Base-by-base conservation (phyloP, 2,797 vertebrate species). In the Galagoides demidoff region DNA sequence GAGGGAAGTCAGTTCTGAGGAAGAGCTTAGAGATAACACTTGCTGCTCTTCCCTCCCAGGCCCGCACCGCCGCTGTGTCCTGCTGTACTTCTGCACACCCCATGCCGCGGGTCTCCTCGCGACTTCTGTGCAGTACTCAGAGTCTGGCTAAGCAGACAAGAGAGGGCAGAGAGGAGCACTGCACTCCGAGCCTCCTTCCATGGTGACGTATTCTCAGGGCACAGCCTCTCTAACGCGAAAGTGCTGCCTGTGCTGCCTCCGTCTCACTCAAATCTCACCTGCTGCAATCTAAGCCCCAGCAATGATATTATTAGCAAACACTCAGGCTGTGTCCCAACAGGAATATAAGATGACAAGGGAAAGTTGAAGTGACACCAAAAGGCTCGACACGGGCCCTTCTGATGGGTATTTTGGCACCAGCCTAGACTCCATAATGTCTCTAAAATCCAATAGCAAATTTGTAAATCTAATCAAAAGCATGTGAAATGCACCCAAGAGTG, bases 391-490 rank as follows among this genome's bases (percentile, higher is more conserved):
- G 39, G 93, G 74, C 34, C 23, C 71, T 7, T 39, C 10, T 7
- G 92, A 82, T 23, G 77, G 77, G 61, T 20, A 29, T n/a, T 34
- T 29, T 90, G 96, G 95, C 95, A 89, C 63, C 71, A 4, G 78
- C 73, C 5, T 13, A 5, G 37, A 19, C 29, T 39, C 78, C 85
- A 19, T 90, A 57, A 96, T 92, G 97, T 92, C 76, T 83, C 71
- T 45, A 76, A 93, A 97, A 97, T 90, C 73, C 93, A 94, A 90
- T 79, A 78, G 84, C 37, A 22, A 97, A 85, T 90, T 90, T 96
- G 94, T 85, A 95, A 97, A 97, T 97, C 95, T 94, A 95, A 96
- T 96, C 92, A 96, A 45, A 93, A 66, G 76, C 31, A 12, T 14
- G 74, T 27, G 73, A 55, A 49, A 20, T 14, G 77, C 76, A 81